Conservation (phyloP, 1,140 invertebrate genomes). For the Temnothorax curvispinosus region DNA sequence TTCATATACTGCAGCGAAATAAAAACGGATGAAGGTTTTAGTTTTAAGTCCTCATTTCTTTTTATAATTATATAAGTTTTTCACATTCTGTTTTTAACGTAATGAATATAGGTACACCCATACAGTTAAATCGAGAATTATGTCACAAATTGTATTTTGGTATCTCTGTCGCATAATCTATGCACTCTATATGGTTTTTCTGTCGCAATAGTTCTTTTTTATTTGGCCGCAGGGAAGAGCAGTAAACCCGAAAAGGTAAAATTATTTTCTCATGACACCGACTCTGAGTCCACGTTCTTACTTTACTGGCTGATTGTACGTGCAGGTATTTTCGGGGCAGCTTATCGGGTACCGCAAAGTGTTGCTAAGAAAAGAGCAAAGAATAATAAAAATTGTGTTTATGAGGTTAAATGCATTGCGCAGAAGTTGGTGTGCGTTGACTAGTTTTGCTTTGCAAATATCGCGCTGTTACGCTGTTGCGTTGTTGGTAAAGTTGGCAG, state of each 20-base stretch:
- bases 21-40: conserved; percentile 9
- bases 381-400: conserved; percentile 18
- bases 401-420: neutral
- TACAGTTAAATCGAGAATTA: conserved; percentile 12
- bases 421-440: neutral
- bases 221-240: conserved; percentile 8
- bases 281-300: conserved; percentile 40
- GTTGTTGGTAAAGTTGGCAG: neutral
- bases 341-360: conserved; percentile 42
- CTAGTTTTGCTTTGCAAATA: conserved; percentile 15
- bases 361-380: conserved; percentile 13
- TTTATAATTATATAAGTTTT: neutral
- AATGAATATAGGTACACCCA: neutral
- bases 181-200: neutral
- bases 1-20: neutral
- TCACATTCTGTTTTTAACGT: neutral
- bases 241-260: conserved; percentile 12
- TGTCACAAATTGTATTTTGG: conserved; percentile 9
- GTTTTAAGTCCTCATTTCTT: neutral
- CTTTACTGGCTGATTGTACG: conserved; percentile 46
- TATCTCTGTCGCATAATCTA: neutral
- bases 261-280: conserved; percentile 52
- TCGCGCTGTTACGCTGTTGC: neutral
- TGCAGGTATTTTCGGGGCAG: conserved; percentile 28
- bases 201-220: conserved; percentile 30